Evolutionary conservation across 2,888 invertebrate genomes (phyloP).

Genomic region (Meganola albula): DNA sequence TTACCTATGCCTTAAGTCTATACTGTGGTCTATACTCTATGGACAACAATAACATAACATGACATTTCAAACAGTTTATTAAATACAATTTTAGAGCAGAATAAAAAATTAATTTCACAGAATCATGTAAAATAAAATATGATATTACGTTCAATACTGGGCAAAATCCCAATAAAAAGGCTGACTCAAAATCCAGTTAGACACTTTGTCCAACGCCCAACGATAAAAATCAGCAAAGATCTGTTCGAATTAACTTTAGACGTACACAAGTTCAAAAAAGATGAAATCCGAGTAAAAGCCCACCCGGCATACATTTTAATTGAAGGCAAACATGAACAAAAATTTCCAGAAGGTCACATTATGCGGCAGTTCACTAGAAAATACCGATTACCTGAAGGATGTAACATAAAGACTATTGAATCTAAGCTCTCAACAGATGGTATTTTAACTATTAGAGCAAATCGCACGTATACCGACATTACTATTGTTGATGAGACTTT

Average conservation of each 20-base stretch:
- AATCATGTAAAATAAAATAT: too few species aligned
- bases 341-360: conserved; percentile 41
- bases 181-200: neutral
- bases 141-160: conserved; percentile 24
- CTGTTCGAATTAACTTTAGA: conserved; percentile 54
- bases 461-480: too few species aligned
- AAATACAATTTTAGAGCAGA: too few species aligned
- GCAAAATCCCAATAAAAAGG: neutral
- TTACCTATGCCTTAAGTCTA: too few species aligned
- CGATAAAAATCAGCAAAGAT: conserved; percentile 47
- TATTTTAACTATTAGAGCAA: conserved; percentile 48
- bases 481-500: too few species aligned
- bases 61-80: too few species aligned
- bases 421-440: conserved; percentile 47
- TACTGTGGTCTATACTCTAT: too few species aligned
- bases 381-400: conserved; percentile 56
- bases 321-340: conserved; percentile 61
- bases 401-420: conserved; percentile 39
- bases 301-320: conserved; percentile 51
- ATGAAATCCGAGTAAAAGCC: conserved; percentile 58
- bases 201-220: conserved; percentile 34
- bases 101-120: too few species aligned
- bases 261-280: conserved; percentile 46
- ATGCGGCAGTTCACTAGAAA: conserved; percentile 51
- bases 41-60: too few species aligned